A percentile compares a stretch with the other conserved stretches of the same genome.
phyloP scores from a whole-genome alignment of 30 jellyfish, hydroid and myxozoan genomes.

The Pseudorhiza aurosa region DNA sequence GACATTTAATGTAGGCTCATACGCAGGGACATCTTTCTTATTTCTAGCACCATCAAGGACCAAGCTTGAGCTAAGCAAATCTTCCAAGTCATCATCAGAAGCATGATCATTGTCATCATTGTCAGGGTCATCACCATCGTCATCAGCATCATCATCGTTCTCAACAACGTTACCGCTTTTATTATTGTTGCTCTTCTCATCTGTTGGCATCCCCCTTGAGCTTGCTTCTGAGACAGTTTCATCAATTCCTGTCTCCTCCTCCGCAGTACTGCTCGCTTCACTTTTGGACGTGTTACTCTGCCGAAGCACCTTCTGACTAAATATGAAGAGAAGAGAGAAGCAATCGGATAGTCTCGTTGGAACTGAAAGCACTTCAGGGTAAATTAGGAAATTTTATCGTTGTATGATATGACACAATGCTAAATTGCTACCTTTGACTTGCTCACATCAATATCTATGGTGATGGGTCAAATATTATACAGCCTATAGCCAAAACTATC shows the following conservation, averaged over 20 bases:
- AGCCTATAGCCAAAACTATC: too few relatives aligned
- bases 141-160: slow-evolving; percentile 56
- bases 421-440: too few relatives aligned
- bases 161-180: not conserved
- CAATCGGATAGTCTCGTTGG: too few relatives aligned
- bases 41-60: slow-evolving; percentile 22
- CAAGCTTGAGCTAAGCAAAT: slow-evolving; percentile 49
- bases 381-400: too few relatives aligned
- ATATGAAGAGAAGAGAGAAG: not conserved
- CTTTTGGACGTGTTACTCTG: not conserved
- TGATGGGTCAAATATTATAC: too few relatives aligned
- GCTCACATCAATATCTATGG: too few relatives aligned
- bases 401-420: too few relatives aligned
- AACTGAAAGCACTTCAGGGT: too few relatives aligned
- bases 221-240: slow-evolving; percentile 1
- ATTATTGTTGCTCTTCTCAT: not conserved
- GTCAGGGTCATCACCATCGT: not conserved
- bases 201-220: not conserved
- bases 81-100: slow-evolving; percentile 60
- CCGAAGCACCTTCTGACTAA: not conserved
- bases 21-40: not conserved
- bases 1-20: not conserved
- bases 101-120: slow-evolving; percentile 26
- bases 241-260: not conserved
- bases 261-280: too few relatives aligned